Evolutionary conservation across 2,888 invertebrate species (phyloP).

Genomic region (Microctonus aethiopoides): DNA sequence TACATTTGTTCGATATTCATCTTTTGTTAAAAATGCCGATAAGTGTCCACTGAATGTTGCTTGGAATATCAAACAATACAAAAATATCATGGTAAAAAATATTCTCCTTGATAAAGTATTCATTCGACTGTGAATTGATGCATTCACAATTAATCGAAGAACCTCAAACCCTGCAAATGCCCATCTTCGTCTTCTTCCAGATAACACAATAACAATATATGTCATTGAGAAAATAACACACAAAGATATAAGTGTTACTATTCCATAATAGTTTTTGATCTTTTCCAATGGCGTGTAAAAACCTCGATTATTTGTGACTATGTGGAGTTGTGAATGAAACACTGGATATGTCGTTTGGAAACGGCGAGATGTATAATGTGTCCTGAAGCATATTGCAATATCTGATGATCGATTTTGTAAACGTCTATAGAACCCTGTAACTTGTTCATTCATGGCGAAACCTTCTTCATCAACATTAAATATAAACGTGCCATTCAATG

Average conservation of each 20-base stretch:
- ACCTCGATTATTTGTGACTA: background rate
- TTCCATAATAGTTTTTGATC: slow-evolving; percentile 6
- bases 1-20: background rate
- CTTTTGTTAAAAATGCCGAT: background rate
- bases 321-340: background rate
- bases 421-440: too few species aligned
- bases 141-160: background rate
- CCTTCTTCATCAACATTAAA: too few species aligned
- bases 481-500: too few species aligned
- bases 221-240: background rate
- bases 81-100: slow-evolving; percentile 8
- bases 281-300: slow-evolving; percentile 1
- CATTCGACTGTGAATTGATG: background rate
- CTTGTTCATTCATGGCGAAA: too few species aligned
- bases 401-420: too few species aligned
- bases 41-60: background rate
- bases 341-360: background rate
- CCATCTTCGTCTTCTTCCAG: background rate
- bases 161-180: background rate
- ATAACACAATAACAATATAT: background rate
- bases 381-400: too few species aligned
- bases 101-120: background rate
- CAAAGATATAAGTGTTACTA: background rate
- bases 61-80: slow-evolving; percentile 6
- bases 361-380: rapidly evolving